These are phyloP conservation scores for Podarcis muralis DNA, from an alignment of 2,113 vertebrate genomes.

Conservation along the genomic window DNA sequence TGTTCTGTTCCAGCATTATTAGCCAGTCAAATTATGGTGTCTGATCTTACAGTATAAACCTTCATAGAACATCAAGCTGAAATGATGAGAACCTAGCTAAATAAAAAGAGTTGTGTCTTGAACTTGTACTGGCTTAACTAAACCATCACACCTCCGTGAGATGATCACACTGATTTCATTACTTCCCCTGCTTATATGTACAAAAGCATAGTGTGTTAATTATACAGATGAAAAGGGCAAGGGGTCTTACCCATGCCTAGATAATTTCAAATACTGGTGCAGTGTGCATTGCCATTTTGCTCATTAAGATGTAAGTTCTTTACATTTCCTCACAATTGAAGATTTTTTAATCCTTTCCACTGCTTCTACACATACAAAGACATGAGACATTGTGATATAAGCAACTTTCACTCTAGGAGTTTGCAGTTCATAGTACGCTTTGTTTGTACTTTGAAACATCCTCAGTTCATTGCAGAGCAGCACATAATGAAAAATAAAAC, in stretches of 20 bases:
- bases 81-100: neutral
- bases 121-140: neutral
- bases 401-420: neutral
- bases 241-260: neutral
- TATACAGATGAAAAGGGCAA: neutral
- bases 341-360: no score
- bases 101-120: neutral
- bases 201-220: neutral
- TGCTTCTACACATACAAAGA: slow-evolving; percentile 29
- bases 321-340: neutral
- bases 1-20: neutral
- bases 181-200: neutral
- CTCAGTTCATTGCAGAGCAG: neutral
- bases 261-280: neutral
- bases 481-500: slow-evolving; percentile 16
- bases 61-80: neutral
- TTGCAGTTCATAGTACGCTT: neutral
- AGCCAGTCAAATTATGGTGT: neutral
- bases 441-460: neutral
- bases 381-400: neutral
- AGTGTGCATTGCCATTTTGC: neutral
- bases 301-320: neutral
- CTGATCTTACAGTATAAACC: neutral
- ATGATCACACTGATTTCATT: neutral
- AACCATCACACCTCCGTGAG: neutral